Percentiles rank a stretch among this genome's conserved stretches.
These are phyloP conservation scores for Metopolophium dirhodum DNA, from an alignment of 1,140 invertebrate genomes.

Conservation along the genomic window DNA sequence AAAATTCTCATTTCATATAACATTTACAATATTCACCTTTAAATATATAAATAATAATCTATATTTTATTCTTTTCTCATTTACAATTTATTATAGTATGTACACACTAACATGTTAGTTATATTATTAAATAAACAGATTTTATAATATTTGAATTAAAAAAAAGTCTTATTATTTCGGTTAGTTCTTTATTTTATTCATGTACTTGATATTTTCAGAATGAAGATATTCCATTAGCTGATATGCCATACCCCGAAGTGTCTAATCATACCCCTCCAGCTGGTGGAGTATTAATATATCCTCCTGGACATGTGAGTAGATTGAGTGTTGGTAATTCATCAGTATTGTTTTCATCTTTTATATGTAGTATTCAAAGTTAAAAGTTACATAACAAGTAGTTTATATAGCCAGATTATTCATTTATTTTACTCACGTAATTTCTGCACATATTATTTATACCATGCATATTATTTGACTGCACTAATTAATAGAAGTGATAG, in stretches of 20 bases:
- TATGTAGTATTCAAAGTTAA: not conserved
- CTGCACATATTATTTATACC: not conserved
- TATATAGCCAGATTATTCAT: not conserved
- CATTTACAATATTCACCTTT: not conserved
- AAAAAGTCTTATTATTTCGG: not conserved
- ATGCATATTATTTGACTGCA: not conserved
- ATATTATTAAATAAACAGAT: slow-evolving; percentile 7
- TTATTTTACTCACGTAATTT: not conserved
- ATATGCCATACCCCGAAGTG: slow-evolving; percentile 74
- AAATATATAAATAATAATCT: not conserved
- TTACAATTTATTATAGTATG: not conserved
- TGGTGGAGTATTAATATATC: slow-evolving; percentile 59
- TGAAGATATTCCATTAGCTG: slow-evolving; percentile 77
- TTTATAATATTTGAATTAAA: not conserved
- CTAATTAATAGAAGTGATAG: not conserved
- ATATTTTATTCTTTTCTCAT: slow-evolving; percentile 1
- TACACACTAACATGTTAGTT: not conserved
- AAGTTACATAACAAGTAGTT: not conserved
- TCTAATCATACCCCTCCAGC: slow-evolving; percentile 62
- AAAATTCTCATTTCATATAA: not conserved
- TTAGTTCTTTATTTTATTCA: slow-evolving; percentile 1
- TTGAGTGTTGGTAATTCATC: not conserved
- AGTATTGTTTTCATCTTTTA: not conserved
- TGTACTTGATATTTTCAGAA: slow-evolving; percentile 64
- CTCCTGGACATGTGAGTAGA: slow-evolving; percentile 60